Evolutionary conservation across 2,113 vertebrate genomes (phyloP).

Genomic region (Pedetes capensis): DNA sequence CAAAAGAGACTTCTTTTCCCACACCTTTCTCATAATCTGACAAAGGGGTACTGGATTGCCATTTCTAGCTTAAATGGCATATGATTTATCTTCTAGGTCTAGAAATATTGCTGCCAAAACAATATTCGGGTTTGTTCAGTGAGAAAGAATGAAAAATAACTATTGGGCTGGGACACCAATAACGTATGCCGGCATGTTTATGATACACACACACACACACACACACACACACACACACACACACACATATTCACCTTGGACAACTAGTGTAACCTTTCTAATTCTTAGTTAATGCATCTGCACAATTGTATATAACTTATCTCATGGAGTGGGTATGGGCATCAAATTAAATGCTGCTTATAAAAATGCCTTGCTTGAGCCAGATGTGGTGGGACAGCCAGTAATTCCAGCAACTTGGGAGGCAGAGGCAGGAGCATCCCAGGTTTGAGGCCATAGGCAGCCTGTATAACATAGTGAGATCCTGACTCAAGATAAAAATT

Average conservation of each 20-base stretch:
- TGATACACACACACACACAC: too few species aligned
- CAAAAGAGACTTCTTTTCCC: background rate
- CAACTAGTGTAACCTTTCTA: background rate
- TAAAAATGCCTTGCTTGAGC: background rate
- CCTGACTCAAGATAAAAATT: too few species aligned
- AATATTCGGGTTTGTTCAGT: background rate
- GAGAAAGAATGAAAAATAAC: background rate
- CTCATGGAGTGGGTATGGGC: background rate
- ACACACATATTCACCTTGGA: too few species aligned
- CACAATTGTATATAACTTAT: background rate
- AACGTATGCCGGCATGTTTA: background rate
- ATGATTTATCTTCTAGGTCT: background rate
- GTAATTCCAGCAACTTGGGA: too few species aligned
- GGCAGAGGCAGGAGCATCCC: too few species aligned
- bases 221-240: too few species aligned
- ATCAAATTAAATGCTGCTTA: background rate
- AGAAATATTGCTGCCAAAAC: background rate
- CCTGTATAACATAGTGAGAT: too few species aligned
- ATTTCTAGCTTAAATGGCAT: background rate
- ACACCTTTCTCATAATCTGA: background rate
- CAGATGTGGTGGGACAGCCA: too few species aligned
- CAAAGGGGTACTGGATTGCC: background rate
- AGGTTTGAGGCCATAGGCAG: too few species aligned
- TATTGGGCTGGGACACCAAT: background rate
- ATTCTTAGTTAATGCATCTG: constrained; percentile 17